Base-by-base conservation (phyloP, 2,888 invertebrate species). In the Sinhomidia bicolor region DNA sequence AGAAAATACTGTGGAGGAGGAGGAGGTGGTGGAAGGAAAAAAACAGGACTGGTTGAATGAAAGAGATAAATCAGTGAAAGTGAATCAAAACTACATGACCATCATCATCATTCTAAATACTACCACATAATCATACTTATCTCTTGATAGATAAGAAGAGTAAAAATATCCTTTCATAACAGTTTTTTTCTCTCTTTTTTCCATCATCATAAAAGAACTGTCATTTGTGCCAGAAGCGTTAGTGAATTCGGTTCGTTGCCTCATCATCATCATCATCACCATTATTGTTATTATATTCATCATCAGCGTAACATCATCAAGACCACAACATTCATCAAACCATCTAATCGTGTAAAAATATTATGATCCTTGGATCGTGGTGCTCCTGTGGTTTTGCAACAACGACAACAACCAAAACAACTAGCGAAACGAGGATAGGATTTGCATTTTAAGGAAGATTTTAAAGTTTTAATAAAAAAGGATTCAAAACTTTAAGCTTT, bases 201-300 rank as follows among this genome's bases (percentile, higher is more conserved):
- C 44, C 23, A 36, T 80, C 17, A 60, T 68, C 36, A 60, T 65
- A 54, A 32, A 85, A 71, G 62, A 85, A 65, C 62, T 80, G 79
- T 85, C 85, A 79, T 86, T 86, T 81, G 20, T 23, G 80, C 86
- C 71, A 71, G 71, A 71, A 86, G 80, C 80, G 26, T 80, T 47
- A 86, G 80, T 86, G 74, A 86, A 80, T 86, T 86, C 86, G 86
- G 86, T 86, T 86, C 85, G 85, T 86, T 80, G 85, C 68, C 80
- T 86, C 80, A 86, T 85, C 78, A 62, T 41, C 17, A 78, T 14
- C 20, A 36, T 20, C n/a, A 44, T 74, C n/a, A 32, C 57, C 32
- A 60, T 36, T 36, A 7, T 60, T 20, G 32, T 44, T 17, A 60
- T 36, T 36, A 7, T 60, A n/a, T 32, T 44, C 60, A 20, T 14